Percentiles rank a stretch among this genome's conserved stretches.
Evolutionary conservation across 2,797 vertebrate genomes (phyloP).

Genomic region (Clamator glandarius): DNA sequence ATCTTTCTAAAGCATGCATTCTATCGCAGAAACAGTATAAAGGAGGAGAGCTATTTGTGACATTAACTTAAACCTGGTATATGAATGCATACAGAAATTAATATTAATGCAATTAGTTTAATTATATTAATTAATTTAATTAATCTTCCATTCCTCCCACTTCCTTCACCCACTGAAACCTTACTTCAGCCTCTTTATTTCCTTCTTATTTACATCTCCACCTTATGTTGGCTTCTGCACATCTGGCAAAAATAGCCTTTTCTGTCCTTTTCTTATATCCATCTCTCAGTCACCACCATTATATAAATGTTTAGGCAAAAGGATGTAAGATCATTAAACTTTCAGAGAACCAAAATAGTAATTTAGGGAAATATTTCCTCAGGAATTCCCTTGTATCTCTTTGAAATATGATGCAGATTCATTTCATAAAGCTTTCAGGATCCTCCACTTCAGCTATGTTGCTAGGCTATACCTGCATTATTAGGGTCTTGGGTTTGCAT

Average conservation of each 20-base stretch:
- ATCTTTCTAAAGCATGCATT: not conserved
- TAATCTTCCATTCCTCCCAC: not conserved
- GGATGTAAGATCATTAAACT: not conserved
- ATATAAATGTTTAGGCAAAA: not conserved
- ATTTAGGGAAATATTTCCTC: not conserved
- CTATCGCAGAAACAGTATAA: not conserved
- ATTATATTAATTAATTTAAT: not conserved
- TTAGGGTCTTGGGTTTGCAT: too few relatives aligned
- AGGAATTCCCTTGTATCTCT: not conserved
- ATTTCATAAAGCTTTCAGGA: not conserved
- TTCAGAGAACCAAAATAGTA: not conserved
- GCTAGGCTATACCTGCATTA: too few relatives aligned
- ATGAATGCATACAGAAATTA: not conserved
- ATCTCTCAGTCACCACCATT: accelerated
- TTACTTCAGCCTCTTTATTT: not conserved
- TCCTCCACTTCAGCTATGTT: not conserved
- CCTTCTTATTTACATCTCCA: not conserved
- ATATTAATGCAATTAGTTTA: too few relatives aligned
- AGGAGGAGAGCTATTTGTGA: not conserved
- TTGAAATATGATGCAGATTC: not conserved
- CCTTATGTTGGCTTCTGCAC: not conserved
- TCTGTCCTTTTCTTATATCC: not conserved
- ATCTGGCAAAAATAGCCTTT: not conserved
- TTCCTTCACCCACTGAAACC: accelerated
- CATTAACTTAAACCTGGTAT: not conserved